Conservation (phyloP, 2,888 invertebrate species). For the Acleris sparsana region DNA sequence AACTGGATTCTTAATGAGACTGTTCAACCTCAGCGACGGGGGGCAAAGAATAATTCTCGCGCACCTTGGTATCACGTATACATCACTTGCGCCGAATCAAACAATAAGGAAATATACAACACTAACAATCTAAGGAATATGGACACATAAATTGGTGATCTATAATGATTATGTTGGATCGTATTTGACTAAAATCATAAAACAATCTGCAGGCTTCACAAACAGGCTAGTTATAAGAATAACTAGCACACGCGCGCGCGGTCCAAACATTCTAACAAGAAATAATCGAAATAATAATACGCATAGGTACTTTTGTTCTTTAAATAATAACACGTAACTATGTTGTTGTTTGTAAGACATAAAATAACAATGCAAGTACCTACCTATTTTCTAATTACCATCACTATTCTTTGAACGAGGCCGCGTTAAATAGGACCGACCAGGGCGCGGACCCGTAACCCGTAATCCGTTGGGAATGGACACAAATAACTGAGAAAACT, state of each 20-base stretch:
- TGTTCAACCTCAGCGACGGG: too few species aligned
- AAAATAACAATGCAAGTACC: conserved; percentile 7
- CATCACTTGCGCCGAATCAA: background rate
- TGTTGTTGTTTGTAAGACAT: conserved; percentile 5
- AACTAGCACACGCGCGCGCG: conserved; percentile 10
- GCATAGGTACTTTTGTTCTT: conserved; percentile 1
- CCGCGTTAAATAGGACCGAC: background rate
- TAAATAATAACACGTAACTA: conserved; percentile 22
- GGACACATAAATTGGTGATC: background rate
- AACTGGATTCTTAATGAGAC: too few species aligned
- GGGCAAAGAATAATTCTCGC: too few species aligned
- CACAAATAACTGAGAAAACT: background rate
- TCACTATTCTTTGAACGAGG: conserved; percentile 12
- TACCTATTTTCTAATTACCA: conserved; percentile 8
- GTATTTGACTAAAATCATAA: conserved; percentile 14
- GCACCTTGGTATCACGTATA: too few species aligned
- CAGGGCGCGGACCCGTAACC: background rate
- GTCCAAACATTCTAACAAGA: conserved; percentile 3
- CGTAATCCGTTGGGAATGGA: background rate
- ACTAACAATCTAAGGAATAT: background rate
- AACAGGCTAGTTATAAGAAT: background rate
- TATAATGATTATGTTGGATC: conserved; percentile 4
- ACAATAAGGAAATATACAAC: background rate
- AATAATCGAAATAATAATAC: conserved; percentile 3
- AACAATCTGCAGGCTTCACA: background rate